Evolutionary conservation across 2,113 vertebrate species (phyloP).

Genomic region (Tympanuchus pallidicinctus): DNA sequence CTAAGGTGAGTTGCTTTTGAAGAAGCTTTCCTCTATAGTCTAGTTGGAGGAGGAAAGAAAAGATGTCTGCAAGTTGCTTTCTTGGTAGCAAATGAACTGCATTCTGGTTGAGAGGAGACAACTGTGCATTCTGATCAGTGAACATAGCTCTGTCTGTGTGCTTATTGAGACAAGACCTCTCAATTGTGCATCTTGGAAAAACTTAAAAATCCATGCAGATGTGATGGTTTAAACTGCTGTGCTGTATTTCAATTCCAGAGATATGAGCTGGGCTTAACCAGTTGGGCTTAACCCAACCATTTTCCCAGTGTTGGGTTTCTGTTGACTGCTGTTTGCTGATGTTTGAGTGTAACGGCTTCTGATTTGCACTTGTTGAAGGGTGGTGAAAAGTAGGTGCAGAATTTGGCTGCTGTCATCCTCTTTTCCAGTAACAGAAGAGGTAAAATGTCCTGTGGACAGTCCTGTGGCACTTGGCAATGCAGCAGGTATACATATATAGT

Average conservation of each 20-base stretch:
- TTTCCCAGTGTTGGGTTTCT: background rate
- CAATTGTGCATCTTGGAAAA: background rate
- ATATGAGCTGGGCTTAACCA: background rate
- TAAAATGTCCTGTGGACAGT: background rate
- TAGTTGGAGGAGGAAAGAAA: background rate
- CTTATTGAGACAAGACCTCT: background rate
- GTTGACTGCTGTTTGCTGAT: background rate
- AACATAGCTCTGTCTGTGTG: background rate
- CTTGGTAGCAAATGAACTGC: background rate
- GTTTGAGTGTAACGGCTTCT: background rate
- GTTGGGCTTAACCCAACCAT: background rate
- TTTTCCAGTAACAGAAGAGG: background rate
- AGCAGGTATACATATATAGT: background rate
- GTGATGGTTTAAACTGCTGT: background rate
- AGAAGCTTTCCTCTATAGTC: background rate
- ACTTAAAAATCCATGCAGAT: rapidly evolving
- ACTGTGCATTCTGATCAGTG: background rate
- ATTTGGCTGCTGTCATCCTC: background rate
- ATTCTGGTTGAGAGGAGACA: background rate
- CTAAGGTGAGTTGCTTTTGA: background rate
- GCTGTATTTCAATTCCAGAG: background rate
- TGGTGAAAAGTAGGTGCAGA: background rate
- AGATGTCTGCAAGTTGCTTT: background rate
- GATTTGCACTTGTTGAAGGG: background rate
- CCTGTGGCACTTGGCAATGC: background rate